Evolutionary conservation across 2,888 invertebrate species (phyloP).

Genomic region (Caenorhabditis sinica): DNA sequence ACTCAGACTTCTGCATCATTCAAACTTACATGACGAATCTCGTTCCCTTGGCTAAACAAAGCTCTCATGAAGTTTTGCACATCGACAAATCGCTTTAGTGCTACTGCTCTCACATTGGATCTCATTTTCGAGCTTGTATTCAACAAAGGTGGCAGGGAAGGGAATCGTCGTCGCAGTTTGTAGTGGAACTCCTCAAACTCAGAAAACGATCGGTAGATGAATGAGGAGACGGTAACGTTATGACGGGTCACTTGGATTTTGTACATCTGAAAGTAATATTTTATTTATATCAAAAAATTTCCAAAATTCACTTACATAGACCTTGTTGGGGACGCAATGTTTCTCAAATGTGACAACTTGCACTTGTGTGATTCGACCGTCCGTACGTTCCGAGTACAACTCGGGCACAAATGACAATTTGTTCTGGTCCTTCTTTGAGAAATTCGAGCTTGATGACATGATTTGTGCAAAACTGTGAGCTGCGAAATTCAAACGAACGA

Average conservation of each 20-base stretch:
- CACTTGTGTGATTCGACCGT: constrained; percentile 92
- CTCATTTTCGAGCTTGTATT: constrained; percentile 85
- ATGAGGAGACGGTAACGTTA: constrained; percentile 86
- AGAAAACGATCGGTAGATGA: constrained; percentile 94
- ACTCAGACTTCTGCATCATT: no score
- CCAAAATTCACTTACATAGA: constrained; percentile 89
- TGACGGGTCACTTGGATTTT: constrained; percentile 75
- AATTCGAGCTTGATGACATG: constrained; percentile 60
- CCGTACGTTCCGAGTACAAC: constrained; percentile 93
- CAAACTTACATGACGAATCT: constrained; percentile 90
- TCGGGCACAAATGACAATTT: constrained; percentile 95
- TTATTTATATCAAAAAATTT: constrained; percentile 18
- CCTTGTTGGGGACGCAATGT: constrained; percentile 96
- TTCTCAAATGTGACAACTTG: constrained; percentile 94
- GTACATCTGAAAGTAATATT: constrained; percentile 82
- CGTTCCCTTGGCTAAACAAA: constrained; percentile 92
- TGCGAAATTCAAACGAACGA: constrained; percentile 97
- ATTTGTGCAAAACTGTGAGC: constrained; percentile 93
- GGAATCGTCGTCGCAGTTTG: constrained; percentile 89
- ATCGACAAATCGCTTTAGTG: constrained; percentile 93
- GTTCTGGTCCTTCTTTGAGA: constrained; percentile 66
- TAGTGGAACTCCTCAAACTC: constrained; percentile 97
- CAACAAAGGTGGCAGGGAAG: constrained; percentile 59
- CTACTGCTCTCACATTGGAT: constrained; percentile 95
- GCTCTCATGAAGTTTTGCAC: constrained; percentile 93